phyloP scores from a whole-genome alignment of 1,140 invertebrate species.

The Meteorus sp. region DNA sequence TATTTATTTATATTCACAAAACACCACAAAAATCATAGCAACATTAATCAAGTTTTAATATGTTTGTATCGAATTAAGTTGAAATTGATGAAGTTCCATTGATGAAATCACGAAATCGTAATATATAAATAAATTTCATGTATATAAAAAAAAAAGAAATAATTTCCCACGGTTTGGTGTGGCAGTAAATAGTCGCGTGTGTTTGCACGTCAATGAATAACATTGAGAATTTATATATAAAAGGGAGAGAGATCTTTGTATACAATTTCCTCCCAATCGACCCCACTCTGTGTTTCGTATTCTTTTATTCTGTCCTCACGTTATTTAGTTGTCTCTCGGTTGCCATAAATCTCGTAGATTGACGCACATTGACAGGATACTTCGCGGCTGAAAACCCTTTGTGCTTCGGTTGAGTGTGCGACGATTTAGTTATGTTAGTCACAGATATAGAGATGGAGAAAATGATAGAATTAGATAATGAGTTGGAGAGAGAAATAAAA shows the following conservation, averaged over 20 bases:
- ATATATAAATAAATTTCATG: too few relatives aligned
- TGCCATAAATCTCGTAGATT: conserved; percentile 18
- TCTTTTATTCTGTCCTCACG: neutral
- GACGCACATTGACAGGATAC: conserved; percentile 15
- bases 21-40: too few relatives aligned
- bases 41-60: neutral
- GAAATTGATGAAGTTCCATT: neutral
- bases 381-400: conserved; percentile 12
- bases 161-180: neutral
- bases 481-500: conserved; percentile 4
- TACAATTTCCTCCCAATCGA: too few relatives aligned
- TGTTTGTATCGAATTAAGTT: neutral
- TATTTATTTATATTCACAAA: too few relatives aligned
- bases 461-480: neutral
- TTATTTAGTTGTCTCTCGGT: neutral
- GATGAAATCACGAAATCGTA: too few relatives aligned
- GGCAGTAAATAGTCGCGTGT: neutral
- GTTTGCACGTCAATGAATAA: neutral
- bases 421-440: neutral
- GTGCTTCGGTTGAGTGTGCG: neutral
- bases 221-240: neutral
- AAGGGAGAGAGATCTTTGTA: neutral
- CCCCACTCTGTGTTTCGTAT: neutral
- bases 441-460: neutral
- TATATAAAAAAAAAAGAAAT: conserved; percentile 9